Evolutionary conservation across 1,140 invertebrate species (phyloP), one percentile per base, ranked within the genome.

Genomic region (Nymphalis io): DNA sequence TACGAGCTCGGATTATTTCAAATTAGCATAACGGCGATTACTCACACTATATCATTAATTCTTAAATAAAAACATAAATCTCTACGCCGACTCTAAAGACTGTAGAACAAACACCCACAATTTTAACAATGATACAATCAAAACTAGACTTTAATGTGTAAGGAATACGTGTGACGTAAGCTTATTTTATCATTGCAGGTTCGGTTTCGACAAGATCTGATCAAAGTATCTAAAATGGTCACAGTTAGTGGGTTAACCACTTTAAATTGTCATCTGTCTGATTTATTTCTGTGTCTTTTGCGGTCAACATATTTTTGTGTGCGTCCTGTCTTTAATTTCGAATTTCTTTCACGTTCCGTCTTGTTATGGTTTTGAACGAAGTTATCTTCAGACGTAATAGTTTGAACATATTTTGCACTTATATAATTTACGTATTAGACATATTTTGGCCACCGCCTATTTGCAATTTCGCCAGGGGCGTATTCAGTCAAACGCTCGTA

Each of bases 241-340:
- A 92, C 89, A 92, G 89, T 90, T 89, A 90, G 88, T 92, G 89
- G 92, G 91, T 90, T 90, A 90, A 91, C 92, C 92, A 92, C 92
- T 92, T 92, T 92, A 92, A 92, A 92, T 92, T 92, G 92, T 92
- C 92, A 92, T 92, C 90, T 87, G 85, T 83, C 87, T 92, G 92
- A 92, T 92, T 92, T 92, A 92, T 92, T 92, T 92, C 88, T 90
- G 86, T 92, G 85, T 90, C 88, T 90, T 86, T 87, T 84, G 86
- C 83, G 86, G 83, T 81, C 83, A 88, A 88, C 88, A 88, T 87
- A 88, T 90, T 90, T 90, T 90, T 89, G 83, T 87, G 79, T 72
- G 70, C 74, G 68, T 74, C 67, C 66, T 72, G 63, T 71, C 62
- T 76, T 74, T 70, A 76, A 76, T 74, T 76, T 69, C 68, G 61